phyloP scores from a whole-genome alignment of 1,140 invertebrate genomes.

The Drosophila kohkoa region DNA sequence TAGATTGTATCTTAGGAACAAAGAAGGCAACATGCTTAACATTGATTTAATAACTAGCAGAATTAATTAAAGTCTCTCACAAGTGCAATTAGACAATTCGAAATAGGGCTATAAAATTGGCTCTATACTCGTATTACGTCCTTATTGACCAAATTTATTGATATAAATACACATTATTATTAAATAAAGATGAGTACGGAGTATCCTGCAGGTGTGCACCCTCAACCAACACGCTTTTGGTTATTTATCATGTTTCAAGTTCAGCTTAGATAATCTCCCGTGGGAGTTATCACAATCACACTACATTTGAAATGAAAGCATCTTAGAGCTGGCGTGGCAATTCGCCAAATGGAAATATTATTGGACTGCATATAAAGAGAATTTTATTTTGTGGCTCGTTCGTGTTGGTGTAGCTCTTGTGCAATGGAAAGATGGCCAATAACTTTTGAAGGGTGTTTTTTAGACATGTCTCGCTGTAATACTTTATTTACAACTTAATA shows the following conservation, averaged over 20 bases:
- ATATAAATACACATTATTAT: too few species aligned
- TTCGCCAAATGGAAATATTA: conserved; percentile 82
- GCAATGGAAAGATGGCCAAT: not conserved
- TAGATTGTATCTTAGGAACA: too few species aligned
- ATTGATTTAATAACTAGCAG: too few species aligned
- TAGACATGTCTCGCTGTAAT: conserved; percentile 37
- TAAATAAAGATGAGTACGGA: not conserved
- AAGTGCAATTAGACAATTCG: too few species aligned
- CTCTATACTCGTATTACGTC: not conserved
- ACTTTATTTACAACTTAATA: conserved; percentile 11
- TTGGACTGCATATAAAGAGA: conserved; percentile 76
- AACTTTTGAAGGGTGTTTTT: conserved; percentile 26
- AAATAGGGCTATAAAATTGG: too few species aligned
- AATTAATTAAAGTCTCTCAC: too few species aligned
- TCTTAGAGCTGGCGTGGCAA: conserved; percentile 44
- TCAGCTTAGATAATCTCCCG: conserved; percentile 38
- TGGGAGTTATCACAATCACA: conserved; percentile 68
- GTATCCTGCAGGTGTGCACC: not conserved
- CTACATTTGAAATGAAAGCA: conserved; percentile 27
- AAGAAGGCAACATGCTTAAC: too few species aligned
- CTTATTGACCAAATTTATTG: not conserved
- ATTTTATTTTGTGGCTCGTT: conserved; percentile 63
- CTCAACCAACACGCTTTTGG: not conserved
- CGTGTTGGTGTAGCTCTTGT: conserved; percentile 8
- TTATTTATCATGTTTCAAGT: conserved; percentile 33